Evolutionary conservation across 2,797 vertebrate genomes (phyloP), one percentile per base, ranked within the genome.

Genomic region (Micrastur ruficollis): DNA sequence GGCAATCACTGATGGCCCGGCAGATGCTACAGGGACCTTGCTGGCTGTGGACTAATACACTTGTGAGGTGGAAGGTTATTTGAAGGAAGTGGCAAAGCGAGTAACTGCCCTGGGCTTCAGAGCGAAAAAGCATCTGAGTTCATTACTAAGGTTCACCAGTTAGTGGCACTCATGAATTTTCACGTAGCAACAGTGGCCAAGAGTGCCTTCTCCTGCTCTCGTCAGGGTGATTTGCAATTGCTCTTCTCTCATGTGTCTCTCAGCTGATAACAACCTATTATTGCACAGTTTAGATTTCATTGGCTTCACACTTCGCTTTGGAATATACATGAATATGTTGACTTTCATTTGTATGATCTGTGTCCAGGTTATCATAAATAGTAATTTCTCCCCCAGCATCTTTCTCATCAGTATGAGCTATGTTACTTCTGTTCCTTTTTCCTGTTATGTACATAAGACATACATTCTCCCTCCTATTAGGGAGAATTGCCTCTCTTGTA

Each of bases 101-200:
- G 14, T 34, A 58, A 58, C 31, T 89, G 70, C n/a, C 29, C 29
- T 91, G 49, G 27, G 34, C 53, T 92, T 93, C 55, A 70, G 55
- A 73, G 47, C 5, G 66, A 86, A 70, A 81, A n/a, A 84, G 47
- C 40, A 46, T 62, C 58, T 14, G 55, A 44, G 58, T 90, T 88
- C 67, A 73, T 80, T 84, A 38, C 81, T 70, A 22, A 59, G 26
- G 36, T 87, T 96, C 63, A 47, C 74, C 74, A 80, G 44, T 65
- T 76, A 86, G 83, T 84, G 83, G 84, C 76, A 85, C 61, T 90
- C 86, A 67, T 19, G 71, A 86, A 53, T 94, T 91, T 86, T 68
- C 76, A 94, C 73, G 85, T 82, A 85, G 73, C 67, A 82, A 81
- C 86, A 88, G 38, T 46, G 86, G 46, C 71, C 29, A 58, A 76